Base-by-base conservation (phyloP, 2,113 vertebrate genomes). In the Pollachius pollachius region DNA sequence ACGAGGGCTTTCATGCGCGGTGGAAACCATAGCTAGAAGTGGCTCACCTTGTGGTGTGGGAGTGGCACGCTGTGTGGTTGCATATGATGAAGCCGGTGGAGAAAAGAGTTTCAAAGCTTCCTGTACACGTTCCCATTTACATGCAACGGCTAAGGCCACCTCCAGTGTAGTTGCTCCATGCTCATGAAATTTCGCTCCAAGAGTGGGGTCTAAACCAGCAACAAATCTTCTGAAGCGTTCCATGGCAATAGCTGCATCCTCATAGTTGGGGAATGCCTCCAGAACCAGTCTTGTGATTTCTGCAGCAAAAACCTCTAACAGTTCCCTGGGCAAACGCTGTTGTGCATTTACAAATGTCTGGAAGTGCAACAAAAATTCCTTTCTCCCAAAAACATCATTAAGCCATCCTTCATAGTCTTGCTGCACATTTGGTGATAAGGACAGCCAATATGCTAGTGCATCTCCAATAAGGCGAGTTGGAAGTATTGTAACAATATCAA, bases 281-380 rank as follows among this genome's bases (percentile, higher is more conserved):
- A 68, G 25, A 8, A 74, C 74, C 17, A 71, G 71, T 16, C 70
- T 41, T 54, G 78, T 71, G 12, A 77, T 70, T 48, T 71, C 65
- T 19, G 74, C 68, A 19, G 21, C 71, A 64, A 71, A 60, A 15
- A 71, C 71, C 62, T 77, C 61, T 16, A 76, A 48, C 1, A 37
- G 64, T 11, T 71, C 68, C 15, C 60, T 62, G 1, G 67, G 59
- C 23, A 62, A 25, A 2, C 2, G 19, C 16, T 58, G 68, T 15
- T 65, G 16, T 16, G 65, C 65, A 60, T 77, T 81, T 1, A 71
- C 56, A 60, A 72, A 81, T 2, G 65, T 77, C 30, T 75, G 66
- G 57, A 80, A 80, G 63, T 71, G 62, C 3, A 62, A 2, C 21
- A 23, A 23, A 23, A 23, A 23, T 23, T 23, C 21, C 21, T 23